Percentiles rank a stretch among this genome's conserved stretches.
These are phyloP conservation scores for Caenorhabditis sp. DNA, from an alignment of 2,888 invertebrate genomes.

Conservation along the genomic window DNA sequence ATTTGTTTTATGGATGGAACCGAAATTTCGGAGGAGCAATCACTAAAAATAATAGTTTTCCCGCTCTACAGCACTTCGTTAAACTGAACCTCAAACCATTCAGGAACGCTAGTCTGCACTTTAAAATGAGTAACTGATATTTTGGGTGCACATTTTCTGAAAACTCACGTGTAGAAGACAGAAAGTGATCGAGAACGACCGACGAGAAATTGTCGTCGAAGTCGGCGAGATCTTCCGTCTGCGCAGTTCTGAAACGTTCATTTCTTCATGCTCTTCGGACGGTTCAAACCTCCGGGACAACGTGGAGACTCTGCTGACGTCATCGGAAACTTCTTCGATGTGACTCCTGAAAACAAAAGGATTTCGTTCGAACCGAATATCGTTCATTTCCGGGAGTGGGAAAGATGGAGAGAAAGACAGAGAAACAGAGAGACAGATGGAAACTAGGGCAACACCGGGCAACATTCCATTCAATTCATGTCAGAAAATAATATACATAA, in stretches of 20 bases:
- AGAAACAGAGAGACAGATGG: constrained; percentile 43
- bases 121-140: no score
- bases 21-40: not conserved
- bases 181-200: constrained; percentile 68
- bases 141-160: no score
- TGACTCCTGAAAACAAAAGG: constrained; percentile 42
- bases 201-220: constrained; percentile 69
- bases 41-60: not conserved
- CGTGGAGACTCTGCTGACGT: constrained; percentile 57
- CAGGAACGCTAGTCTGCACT: no score
- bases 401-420: constrained; percentile 14
- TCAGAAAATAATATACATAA: constrained; percentile 1
- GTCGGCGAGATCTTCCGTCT: constrained; percentile 69
- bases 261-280: not conserved
- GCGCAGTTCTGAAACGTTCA: constrained; percentile 55
- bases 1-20: no score
- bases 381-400: not conserved
- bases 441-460: constrained; percentile 52
- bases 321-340: constrained; percentile 52
- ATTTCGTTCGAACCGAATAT: no score
- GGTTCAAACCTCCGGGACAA: constrained; percentile 54
- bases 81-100: no score
- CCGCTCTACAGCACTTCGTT: no score
- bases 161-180: constrained; percentile 59
- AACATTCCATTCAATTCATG: constrained; percentile 45